phyloP scores from a whole-genome alignment of 1,140 invertebrate species.

The Ceratina australensis region DNA sequence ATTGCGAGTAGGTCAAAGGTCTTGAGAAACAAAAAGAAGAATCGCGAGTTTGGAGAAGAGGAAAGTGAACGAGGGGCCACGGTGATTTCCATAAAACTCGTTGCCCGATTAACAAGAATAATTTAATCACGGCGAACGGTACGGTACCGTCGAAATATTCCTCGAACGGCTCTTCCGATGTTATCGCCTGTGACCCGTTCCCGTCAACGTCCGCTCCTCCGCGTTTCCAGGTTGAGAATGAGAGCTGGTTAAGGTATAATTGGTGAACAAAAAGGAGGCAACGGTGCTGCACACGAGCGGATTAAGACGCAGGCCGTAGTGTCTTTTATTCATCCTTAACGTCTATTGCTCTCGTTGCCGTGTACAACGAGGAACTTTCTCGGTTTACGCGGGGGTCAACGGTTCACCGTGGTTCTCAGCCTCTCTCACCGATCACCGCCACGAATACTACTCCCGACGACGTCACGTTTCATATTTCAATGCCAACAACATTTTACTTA shows the following conservation, averaged over 20 bases:
- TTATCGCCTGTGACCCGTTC: slow-evolving; percentile 4
- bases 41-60: neutral
- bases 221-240: slow-evolving; percentile 38
- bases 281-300: slow-evolving; percentile 11
- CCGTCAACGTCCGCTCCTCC: slow-evolving; percentile 4
- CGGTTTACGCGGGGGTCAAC: slow-evolving; percentile 66
- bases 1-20: neutral
- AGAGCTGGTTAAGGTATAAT: slow-evolving; percentile 48
- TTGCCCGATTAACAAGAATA: slow-evolving; percentile 4
- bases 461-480: neutral
- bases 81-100: slow-evolving; percentile 14
- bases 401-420: slow-evolving; percentile 65
- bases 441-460: neutral
- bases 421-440: neutral
- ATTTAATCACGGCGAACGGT: slow-evolving; percentile 21
- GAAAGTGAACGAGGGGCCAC: neutral
- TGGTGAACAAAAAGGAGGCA: slow-evolving; percentile 20
- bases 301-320: slow-evolving; percentile 55
- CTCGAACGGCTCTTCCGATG: slow-evolving; percentile 8
- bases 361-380: slow-evolving; percentile 59
- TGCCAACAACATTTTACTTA: neutral
- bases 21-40: neutral
- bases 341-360: slow-evolving; percentile 55
- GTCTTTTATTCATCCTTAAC: slow-evolving; percentile 46
- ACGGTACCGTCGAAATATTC: slow-evolving; percentile 12